A percentile compares a stretch with the other conserved stretches of the same genome.
Evolutionary conservation across 1,140 invertebrate genomes (phyloP).

Genomic region (Eriocheir sinensis): DNA sequence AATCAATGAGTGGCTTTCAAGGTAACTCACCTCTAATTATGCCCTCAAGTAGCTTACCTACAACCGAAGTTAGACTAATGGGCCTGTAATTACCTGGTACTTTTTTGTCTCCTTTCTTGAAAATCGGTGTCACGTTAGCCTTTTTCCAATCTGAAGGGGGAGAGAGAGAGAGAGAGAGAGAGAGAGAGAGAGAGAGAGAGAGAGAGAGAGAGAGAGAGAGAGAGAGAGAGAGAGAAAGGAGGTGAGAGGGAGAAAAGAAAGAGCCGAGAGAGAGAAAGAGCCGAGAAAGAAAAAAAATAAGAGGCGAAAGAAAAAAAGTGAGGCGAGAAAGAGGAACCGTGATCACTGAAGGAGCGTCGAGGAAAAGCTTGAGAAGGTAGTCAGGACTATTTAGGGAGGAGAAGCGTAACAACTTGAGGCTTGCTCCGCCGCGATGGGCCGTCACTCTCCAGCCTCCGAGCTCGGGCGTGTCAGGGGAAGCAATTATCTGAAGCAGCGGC

Average conservation of each 20-base stretch:
- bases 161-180: neutral
- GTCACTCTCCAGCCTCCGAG: neutral
- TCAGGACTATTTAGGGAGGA: too few relatives aligned
- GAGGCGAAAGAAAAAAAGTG: neutral
- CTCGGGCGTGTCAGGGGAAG: neutral
- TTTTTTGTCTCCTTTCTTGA: too few relatives aligned
- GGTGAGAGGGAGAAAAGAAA: neutral
- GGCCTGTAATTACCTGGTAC: too few relatives aligned
- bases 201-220: conserved; percentile 1
- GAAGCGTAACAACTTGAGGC: neutral
- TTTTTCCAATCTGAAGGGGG: too few relatives aligned
- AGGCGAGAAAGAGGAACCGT: neutral
- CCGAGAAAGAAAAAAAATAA: neutral
- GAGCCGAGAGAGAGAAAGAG: neutral
- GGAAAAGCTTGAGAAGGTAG: too few relatives aligned
- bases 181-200: neutral
- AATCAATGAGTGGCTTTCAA: too few relatives aligned
- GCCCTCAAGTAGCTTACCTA: too few relatives aligned
- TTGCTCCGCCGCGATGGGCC: neutral
- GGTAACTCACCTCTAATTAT: too few relatives aligned
- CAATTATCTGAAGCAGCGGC: conserved; percentile 12
- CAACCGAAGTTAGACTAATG: too few relatives aligned
- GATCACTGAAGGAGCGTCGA: too few relatives aligned
- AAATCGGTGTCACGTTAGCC: too few relatives aligned
- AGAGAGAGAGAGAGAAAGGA: neutral